Evolutionary conservation across 2,888 invertebrate species (phyloP).

Genomic region (Machimus atricapillus): DNA sequence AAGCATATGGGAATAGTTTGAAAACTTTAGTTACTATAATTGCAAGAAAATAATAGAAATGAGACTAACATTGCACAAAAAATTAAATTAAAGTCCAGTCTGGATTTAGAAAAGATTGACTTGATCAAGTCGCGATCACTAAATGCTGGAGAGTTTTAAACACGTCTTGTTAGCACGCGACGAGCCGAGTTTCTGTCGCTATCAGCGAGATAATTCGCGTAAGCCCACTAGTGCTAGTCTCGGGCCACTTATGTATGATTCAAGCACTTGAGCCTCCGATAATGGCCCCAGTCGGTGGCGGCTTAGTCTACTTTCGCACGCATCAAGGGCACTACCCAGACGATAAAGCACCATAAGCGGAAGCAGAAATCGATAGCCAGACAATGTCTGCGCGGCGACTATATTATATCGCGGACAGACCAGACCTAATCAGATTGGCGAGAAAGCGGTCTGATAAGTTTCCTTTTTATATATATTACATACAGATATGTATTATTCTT

Average conservation of each 20-base stretch:
- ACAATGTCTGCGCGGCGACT: conserved; percentile 20
- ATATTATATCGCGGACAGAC: conserved; percentile 14
- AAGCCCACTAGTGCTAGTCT: background rate
- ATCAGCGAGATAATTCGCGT: background rate
- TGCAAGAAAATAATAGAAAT: background rate
- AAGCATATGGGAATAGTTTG: too few species aligned
- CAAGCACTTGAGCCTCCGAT: conserved; percentile 14
- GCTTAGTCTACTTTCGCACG: conserved; percentile 33
- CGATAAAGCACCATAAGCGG: conserved; percentile 36
- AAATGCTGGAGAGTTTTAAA: conserved; percentile 2
- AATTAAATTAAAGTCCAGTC: background rate
- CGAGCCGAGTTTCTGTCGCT: background rate
- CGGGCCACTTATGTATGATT: background rate
- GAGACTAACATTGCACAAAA: background rate
- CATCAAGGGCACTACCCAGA: conserved; percentile 31
- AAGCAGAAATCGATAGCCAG: conserved; percentile 33
- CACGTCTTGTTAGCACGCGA: conserved; percentile 10
- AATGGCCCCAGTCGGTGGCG: background rate
- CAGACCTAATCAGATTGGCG: conserved; percentile 9
- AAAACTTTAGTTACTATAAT: background rate
- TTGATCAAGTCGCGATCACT: background rate
- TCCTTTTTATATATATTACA: background rate
- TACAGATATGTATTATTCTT: background rate
- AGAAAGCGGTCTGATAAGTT: conserved; percentile 29
- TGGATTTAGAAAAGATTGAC: background rate